A percentile compares a stretch with the other conserved stretches of the same genome.
Conservation (phyloP, 2,888 invertebrate genomes). For the Ashinkailepas kermadecensis region DNA sequence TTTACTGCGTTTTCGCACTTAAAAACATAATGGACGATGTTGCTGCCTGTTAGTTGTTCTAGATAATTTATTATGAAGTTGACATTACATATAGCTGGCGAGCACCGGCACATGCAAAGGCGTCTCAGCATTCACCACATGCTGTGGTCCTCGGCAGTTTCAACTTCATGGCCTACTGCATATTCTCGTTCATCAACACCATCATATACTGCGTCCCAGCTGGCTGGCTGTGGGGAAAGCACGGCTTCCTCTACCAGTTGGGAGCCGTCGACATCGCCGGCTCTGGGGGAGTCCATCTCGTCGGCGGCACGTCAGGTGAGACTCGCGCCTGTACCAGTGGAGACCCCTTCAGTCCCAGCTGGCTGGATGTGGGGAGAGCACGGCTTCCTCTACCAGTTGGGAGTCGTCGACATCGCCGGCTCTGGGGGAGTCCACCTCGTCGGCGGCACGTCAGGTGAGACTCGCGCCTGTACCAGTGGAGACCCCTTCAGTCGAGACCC, state of each 20-base stretch:
- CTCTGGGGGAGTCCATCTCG: conserved; percentile 77
- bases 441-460: conserved; percentile 52
- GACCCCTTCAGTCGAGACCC: too few relatives aligned
- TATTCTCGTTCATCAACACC: conserved; percentile 82
- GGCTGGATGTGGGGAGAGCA: conserved; percentile 89
- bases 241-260: conserved; percentile 72
- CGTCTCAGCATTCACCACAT: too few relatives aligned
- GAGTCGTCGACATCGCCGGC: conserved; percentile 87
- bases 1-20: too few relatives aligned
- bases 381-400: conserved; percentile 72
- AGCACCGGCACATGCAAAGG: too few relatives aligned
- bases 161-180: conserved; percentile 81
- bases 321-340: too few relatives aligned
- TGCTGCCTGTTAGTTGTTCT: too few relatives aligned
- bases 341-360: too few relatives aligned
- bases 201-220: conserved; percentile 86
- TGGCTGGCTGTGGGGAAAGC: conserved; percentile 86
- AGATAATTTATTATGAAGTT: too few relatives aligned
- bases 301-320: conserved; percentile 55
- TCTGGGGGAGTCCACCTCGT: conserved; percentile 81
- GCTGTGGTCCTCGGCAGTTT: conserved; percentile 51
- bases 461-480: too few relatives aligned
- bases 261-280: conserved; percentile 91
- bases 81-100: too few relatives aligned
- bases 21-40: too few relatives aligned